Percentiles rank a stretch among this genome's conserved stretches.
Evolutionary conservation across 2,113 vertebrate genomes (phyloP).

Genomic region (Tylochromis polylepis): DNA sequence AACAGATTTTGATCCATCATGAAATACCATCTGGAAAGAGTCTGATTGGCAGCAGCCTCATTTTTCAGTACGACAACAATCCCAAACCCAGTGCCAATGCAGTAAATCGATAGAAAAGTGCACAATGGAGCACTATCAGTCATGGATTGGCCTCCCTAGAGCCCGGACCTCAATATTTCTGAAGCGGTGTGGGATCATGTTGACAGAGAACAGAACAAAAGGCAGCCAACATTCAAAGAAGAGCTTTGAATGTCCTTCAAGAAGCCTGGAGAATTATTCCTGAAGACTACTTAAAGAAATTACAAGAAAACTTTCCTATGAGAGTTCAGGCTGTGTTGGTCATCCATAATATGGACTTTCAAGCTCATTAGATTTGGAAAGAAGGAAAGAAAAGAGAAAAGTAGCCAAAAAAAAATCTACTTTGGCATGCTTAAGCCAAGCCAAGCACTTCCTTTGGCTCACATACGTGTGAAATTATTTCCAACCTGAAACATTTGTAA

Average conservation of each 20-base stretch:
- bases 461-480: rapidly evolving
- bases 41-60: neutral
- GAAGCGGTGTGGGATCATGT: neutral
- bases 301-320: neutral
- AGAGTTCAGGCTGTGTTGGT: neutral
- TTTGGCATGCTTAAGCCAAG: neutral
- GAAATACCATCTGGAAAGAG: neutral
- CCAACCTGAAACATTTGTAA: neutral
- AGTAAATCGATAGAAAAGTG: no score
- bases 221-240: neutral
- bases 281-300: neutral
- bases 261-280: neutral
- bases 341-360: neutral
- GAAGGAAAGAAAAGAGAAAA: neutral
- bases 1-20: neutral
- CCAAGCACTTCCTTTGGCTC: neutral
- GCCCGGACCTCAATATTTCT: rapidly evolving
- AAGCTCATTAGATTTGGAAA: neutral
- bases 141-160: neutral
- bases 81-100: no score
- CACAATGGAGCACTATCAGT: neutral
- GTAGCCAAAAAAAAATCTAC: neutral
- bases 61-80: no score
- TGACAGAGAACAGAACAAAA: neutral
- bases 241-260: neutral